These are phyloP conservation scores for Mobula birostris DNA, from an alignment of 2,113 vertebrate genomes.

Conservation along the genomic window DNA sequence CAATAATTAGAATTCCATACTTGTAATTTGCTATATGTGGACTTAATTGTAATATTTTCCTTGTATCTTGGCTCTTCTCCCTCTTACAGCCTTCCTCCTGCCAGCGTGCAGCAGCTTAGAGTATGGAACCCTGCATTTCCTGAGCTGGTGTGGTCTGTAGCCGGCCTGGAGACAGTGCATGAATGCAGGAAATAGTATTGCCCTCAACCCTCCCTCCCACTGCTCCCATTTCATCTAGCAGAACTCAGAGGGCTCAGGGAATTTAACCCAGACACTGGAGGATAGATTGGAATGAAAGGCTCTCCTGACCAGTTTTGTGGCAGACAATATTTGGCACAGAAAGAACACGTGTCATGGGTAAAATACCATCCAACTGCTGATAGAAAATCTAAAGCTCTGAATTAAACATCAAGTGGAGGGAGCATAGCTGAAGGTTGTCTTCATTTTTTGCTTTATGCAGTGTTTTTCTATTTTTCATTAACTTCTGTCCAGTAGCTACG, in stretches of 20 bases:
- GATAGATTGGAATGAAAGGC: neutral
- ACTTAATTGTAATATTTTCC: neutral
- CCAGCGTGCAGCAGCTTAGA: neutral
- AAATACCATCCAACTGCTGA: neutral
- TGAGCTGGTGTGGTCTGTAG: neutral
- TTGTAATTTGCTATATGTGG: neutral
- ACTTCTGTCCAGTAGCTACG: too few species aligned
- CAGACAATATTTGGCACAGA: neutral
- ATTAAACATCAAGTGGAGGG: neutral
- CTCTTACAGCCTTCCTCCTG: neutral
- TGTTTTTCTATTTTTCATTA: too few species aligned
- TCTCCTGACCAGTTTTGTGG: neutral
- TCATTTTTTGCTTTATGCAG: too few species aligned
- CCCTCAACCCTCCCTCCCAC: too few species aligned
- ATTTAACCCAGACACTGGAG: neutral
- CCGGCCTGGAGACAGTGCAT: neutral
- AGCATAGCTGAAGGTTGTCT: neutral
- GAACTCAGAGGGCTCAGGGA: neutral
- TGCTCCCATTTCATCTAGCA: neutral
- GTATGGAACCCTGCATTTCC: neutral
- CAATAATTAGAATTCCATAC: neutral
- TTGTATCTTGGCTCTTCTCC: neutral
- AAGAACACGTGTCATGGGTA: neutral
- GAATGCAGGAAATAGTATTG: neutral
- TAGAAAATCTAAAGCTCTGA: slow-evolving; percentile 6